Conservation (phyloP, 2,888 invertebrate genomes). For the Chymomyza fuscimana region DNA sequence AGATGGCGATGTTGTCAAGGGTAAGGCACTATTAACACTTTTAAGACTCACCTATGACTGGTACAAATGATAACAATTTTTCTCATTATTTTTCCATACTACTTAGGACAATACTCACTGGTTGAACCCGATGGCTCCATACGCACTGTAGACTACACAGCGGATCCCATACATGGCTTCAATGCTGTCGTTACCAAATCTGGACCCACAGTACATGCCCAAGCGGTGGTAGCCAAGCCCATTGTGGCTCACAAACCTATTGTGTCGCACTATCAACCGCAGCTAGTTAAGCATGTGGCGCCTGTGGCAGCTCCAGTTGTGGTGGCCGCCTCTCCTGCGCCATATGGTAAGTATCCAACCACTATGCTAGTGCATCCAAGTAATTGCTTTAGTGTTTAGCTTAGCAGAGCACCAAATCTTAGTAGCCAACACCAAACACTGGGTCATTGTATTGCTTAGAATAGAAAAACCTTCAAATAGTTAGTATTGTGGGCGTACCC, state of each 20-base stretch:
- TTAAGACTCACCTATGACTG: neutral
- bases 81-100: neutral
- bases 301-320: slow-evolving; percentile 72
- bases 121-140: slow-evolving; percentile 80
- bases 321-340: slow-evolving; percentile 75
- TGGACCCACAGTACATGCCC: slow-evolving; percentile 79
- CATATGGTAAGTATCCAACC: slow-evolving; percentile 74
- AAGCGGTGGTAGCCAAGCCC: slow-evolving; percentile 76
- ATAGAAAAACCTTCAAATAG: neutral
- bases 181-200: slow-evolving; percentile 80
- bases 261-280: slow-evolving; percentile 69
- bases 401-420: slow-evolving; percentile 13
- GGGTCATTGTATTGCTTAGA: neutral
- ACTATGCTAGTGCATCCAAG: neutral
- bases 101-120: slow-evolving; percentile 78
- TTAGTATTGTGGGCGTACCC: neutral
- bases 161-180: slow-evolving; percentile 78
- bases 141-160: slow-evolving; percentile 79
- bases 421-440: neutral
- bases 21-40: slow-evolving; percentile 70
- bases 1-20: slow-evolving; percentile 85
- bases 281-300: slow-evolving; percentile 63
- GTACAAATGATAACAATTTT: neutral
- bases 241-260: slow-evolving; percentile 75
- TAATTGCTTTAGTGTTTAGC: neutral